Conservation (phyloP, 2,113 vertebrate species). For the Cygnus atratus region DNA sequence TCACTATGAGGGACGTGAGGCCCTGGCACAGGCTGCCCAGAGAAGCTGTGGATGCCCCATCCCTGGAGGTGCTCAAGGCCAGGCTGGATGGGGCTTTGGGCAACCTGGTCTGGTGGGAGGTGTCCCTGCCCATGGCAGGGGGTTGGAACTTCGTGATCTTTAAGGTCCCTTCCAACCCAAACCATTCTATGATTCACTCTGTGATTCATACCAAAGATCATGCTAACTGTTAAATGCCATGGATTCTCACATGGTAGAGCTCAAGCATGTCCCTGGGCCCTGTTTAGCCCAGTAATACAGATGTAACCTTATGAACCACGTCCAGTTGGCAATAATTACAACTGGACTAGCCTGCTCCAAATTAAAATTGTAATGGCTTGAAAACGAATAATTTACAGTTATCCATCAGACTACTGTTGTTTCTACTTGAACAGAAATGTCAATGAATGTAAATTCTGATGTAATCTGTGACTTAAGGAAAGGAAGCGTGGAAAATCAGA, state of each 20-base stretch:
- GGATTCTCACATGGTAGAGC: neutral
- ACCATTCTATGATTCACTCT: no score
- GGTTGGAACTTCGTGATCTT: no score
- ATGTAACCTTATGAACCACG: neutral
- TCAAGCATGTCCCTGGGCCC: neutral
- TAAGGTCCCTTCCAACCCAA: no score
- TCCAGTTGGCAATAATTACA: neutral
- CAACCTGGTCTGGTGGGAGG: no score
- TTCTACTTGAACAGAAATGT: neutral
- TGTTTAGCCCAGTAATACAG: neutral
- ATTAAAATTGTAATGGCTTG: neutral
- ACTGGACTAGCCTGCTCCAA: neutral
- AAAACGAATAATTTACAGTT: neutral
- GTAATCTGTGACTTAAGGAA: neutral
- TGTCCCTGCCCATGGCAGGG: no score
- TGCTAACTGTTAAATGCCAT: neutral
- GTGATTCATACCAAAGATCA: neutral
- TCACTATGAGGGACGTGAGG: no score
- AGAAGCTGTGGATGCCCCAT: no score
- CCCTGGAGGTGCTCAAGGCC: no score
- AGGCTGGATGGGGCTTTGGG: no score
- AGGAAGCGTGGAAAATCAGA: neutral
- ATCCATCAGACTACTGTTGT: neutral
- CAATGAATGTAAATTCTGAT: neutral
- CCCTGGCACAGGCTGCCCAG: no score